Conservation (phyloP, 2,888 invertebrate species). For the Sarcophaga caerulescens region DNA sequence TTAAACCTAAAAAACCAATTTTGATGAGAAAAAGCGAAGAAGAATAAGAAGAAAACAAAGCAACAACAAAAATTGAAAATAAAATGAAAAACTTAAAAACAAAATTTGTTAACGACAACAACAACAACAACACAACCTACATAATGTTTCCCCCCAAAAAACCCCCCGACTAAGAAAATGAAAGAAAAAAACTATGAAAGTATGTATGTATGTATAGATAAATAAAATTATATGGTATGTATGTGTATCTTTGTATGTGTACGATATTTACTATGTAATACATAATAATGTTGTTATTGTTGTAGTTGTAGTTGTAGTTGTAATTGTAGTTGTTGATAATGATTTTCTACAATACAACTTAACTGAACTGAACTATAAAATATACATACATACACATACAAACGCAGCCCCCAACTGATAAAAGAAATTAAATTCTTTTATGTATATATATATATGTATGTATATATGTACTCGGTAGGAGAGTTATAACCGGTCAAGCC, state of each 20-base stretch:
- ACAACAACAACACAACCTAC: constrained; percentile 2
- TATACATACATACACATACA: constrained; percentile 3
- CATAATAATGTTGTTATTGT: constrained; percentile 24
- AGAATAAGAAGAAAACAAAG: constrained; percentile 43
- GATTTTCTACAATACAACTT: constrained; percentile 36
- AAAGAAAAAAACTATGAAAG: neutral
- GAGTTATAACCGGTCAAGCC: no score
- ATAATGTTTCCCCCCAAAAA: neutral
- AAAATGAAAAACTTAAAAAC: constrained; percentile 68
- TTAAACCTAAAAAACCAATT: constrained; percentile 63
- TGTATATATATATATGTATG: neutral
- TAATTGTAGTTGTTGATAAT: constrained; percentile 60
- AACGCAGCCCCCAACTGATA: constrained; percentile 60
- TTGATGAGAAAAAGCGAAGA: constrained; percentile 68
- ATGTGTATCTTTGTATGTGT: neutral
- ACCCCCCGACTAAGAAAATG: no score
- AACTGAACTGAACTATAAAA: neutral
- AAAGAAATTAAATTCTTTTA: constrained; percentile 63
- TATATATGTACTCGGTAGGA: no score
- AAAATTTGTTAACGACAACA: constrained; percentile 58
- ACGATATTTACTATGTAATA: constrained; percentile 35
- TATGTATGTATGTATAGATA: neutral
- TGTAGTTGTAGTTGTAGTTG: constrained; percentile 45
- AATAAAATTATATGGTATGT: neutral
- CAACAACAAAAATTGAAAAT: constrained; percentile 45